Conservation (phyloP, 1,140 invertebrate species). For the Ceratina calcarata region DNA sequence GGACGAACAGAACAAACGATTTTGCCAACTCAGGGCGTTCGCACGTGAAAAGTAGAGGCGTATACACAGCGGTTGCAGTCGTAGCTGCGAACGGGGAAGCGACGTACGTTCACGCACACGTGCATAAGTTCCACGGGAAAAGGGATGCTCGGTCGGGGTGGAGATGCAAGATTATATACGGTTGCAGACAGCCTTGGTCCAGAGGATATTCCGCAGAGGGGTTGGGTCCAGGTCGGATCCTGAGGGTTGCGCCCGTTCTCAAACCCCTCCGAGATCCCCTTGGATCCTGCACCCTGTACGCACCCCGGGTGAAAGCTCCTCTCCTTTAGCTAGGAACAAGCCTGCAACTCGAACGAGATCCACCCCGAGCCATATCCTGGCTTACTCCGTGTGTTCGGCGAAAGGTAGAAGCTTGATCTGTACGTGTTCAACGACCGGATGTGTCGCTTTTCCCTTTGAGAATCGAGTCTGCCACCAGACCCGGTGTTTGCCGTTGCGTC, state of each 20-base stretch:
- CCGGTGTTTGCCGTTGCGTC: constrained; percentile 22
- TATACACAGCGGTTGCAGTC: constrained; percentile 16
- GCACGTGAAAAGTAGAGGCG: background rate
- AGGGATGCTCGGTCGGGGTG: background rate
- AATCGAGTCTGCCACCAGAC: background rate
- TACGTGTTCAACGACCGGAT: constrained; percentile 56
- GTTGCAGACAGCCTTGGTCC: constrained; percentile 72
- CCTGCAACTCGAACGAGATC: constrained; percentile 71
- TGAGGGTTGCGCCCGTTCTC: constrained; percentile 69
- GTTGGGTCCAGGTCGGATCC: constrained; percentile 72
- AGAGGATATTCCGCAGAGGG: constrained; percentile 74
- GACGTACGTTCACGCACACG: constrained; percentile 39
- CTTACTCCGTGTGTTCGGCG: constrained; percentile 39
- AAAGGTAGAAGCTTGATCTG: constrained; percentile 55
- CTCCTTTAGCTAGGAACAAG: constrained; percentile 70
- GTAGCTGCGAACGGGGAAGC: constrained; percentile 45
- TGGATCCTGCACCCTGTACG: constrained; percentile 21
- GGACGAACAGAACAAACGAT: constrained; percentile 60
- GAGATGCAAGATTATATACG: constrained; percentile 61
- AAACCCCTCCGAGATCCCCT: constrained; percentile 62
- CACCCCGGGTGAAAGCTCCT: constrained; percentile 69
- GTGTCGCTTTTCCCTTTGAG: constrained; percentile 44
- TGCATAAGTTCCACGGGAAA: background rate
- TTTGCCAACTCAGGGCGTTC: constrained; percentile 54
- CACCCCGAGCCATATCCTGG: constrained; percentile 68